Conservation (phyloP, 2,113 vertebrate genomes). For the Falco punctatus region DNA sequence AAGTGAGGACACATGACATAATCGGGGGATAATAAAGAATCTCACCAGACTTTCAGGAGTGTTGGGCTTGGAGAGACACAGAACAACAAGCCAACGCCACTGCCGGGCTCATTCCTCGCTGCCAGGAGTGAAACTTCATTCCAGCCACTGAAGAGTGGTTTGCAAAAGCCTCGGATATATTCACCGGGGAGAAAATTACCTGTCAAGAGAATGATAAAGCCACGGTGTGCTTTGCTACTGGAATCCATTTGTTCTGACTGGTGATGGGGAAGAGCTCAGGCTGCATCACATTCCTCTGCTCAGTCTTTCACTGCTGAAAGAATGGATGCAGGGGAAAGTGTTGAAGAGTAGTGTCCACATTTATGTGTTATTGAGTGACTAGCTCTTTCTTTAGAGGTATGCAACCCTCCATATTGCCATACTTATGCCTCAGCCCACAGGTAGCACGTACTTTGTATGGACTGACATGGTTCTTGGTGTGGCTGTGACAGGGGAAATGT, state of each 20-base stretch:
- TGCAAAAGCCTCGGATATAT: not conserved
- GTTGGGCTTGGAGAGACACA: not conserved
- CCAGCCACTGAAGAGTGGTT: constrained; percentile 4
- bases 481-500: not conserved
- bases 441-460: not conserved
- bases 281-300: not conserved
- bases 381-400: not conserved
- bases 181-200: constrained; percentile 51
- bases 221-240: not conserved
- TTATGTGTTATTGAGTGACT: not conserved
- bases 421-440: not conserved
- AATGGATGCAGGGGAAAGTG: not conserved
- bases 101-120: not conserved
- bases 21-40: constrained; percentile 30
- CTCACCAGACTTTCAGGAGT: not conserved
- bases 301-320: not conserved
- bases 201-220: constrained; percentile 68
- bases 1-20: constrained; percentile 10
- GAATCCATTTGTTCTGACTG: constrained; percentile 56
- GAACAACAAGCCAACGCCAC: not conserved
- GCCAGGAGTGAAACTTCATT: constrained; percentile 51
- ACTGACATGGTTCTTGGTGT: not conserved
- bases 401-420: not conserved
- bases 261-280: constrained; percentile 36
- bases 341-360: not conserved